Percentiles rank a stretch among this genome's conserved stretches.
These are phyloP conservation scores for Endotricha flammealis DNA, from an alignment of 2,888 invertebrate species.

Conservation along the genomic window DNA sequence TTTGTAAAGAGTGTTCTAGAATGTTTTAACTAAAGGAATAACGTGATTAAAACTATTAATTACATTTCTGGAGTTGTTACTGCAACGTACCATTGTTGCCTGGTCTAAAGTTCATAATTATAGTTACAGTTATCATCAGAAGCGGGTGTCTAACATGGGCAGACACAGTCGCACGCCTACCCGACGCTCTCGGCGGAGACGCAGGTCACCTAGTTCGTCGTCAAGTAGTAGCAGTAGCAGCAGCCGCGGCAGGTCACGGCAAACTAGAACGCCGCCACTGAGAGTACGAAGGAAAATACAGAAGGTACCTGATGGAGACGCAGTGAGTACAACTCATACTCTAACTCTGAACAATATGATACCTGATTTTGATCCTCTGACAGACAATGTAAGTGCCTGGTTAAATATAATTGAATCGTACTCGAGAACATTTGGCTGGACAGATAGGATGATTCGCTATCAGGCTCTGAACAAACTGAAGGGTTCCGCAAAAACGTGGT, in stretches of 20 bases:
- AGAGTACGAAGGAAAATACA: conserved; percentile 7
- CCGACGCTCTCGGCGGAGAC: too few relatives aligned
- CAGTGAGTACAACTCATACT: conserved; percentile 13
- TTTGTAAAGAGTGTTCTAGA: too few relatives aligned
- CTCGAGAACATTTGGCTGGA: conserved; percentile 16
- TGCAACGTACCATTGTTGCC: too few relatives aligned
- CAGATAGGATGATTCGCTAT: too few relatives aligned
- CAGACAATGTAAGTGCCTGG: conserved; percentile 14
- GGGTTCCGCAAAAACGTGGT: too few relatives aligned
- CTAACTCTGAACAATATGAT: conserved; percentile 14
- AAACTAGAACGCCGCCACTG: conserved; percentile 9
- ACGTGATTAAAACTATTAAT: too few relatives aligned
- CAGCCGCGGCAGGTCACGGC: neutral
- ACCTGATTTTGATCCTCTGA: conserved; percentile 17
- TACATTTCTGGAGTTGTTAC: too few relatives aligned
- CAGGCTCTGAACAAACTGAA: too few relatives aligned
- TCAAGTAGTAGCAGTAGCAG: conserved; percentile 4
- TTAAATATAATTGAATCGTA: conserved; percentile 15
- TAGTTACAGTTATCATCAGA: neutral
- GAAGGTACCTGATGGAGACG: conserved; percentile 6
- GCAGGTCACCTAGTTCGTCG: neutral
- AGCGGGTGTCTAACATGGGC: neutral
- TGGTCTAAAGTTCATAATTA: too few relatives aligned
- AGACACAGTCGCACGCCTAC: too few relatives aligned
- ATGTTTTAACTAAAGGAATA: too few relatives aligned